These are phyloP conservation scores for Tragelaphus imberbis DNA, from an alignment of 2,113 vertebrate species.

Conservation along the genomic window DNA sequence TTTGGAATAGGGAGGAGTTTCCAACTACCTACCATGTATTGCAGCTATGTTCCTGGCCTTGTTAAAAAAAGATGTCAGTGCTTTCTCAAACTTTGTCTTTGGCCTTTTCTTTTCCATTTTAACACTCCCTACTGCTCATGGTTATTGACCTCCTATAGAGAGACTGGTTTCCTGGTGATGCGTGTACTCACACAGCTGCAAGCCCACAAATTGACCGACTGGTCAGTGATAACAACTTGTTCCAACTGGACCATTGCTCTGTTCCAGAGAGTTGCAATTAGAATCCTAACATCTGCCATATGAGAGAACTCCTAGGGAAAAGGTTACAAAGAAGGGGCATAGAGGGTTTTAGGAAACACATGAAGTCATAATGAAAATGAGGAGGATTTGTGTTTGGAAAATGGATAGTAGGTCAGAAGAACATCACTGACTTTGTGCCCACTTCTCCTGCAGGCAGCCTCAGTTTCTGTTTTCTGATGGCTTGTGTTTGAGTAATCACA, in stretches of 20 bases:
- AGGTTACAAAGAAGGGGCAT: not conserved
- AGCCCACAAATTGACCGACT: not conserved
- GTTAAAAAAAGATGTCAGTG: not conserved
- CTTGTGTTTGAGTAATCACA: not conserved
- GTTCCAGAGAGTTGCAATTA: slow-evolving; percentile 13
- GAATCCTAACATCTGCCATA: not conserved
- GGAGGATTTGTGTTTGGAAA: slow-evolving; percentile 27
- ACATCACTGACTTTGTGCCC: not conserved
- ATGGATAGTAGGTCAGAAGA: not conserved
- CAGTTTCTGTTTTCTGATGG: not conserved
- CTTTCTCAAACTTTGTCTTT: not conserved
- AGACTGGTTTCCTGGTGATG: not conserved
- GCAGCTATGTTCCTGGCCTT: not conserved
- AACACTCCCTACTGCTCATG: not conserved
- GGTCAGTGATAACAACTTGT: not conserved
- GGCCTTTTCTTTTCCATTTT: not conserved
- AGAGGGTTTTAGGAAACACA: not conserved
- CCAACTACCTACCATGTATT: not conserved
- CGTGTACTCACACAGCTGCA: not conserved
- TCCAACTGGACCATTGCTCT: slow-evolving; percentile 5
- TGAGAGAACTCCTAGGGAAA: slow-evolving; percentile 1
- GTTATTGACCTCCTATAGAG: not conserved
- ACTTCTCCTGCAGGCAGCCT: not conserved
- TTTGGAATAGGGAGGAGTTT: not conserved
- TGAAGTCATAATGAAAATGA: slow-evolving; percentile 15